Conservation (phyloP, 2,797 vertebrate species). For the Molothrus aeneus region DNA sequence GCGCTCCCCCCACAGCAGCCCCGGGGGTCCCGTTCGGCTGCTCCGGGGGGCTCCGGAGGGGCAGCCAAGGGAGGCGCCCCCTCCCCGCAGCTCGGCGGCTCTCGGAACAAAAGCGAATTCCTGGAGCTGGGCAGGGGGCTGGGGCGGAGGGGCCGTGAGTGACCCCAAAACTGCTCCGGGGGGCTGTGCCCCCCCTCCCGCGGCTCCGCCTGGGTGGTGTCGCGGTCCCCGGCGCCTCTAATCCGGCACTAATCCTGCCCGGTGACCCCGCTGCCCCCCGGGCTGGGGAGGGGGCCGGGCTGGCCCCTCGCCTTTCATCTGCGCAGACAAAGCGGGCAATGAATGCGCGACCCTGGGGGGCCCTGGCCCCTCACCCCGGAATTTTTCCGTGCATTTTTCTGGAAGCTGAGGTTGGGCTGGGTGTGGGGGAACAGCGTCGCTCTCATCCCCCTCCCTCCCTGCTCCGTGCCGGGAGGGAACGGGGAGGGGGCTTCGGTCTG, state of each 20-base stretch:
- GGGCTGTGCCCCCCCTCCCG: not conserved
- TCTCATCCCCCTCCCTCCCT: not conserved
- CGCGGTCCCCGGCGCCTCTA: not conserved
- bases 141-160: not conserved
- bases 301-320: conserved; percentile 25
- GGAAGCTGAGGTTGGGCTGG: not conserved
- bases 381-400: not conserved
- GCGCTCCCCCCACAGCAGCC: too few species aligned
- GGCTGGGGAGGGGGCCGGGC: not conserved
- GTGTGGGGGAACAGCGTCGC: not conserved
- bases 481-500: too few species aligned
- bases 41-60: not conserved
- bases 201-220: not conserved
- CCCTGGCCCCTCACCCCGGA: conserved; percentile 1
- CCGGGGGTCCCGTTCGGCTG: too few species aligned
- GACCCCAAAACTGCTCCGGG: not conserved
- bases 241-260: not conserved
- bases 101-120: not conserved
- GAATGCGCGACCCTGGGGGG: not conserved
- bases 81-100: not conserved
- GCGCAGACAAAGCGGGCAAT: not conserved
- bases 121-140: not conserved
- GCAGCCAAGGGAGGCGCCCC: not conserved
- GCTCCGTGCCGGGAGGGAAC: not conserved
- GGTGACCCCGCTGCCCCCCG: not conserved